Conservation (phyloP, 2,888 invertebrate genomes). For the Tetranychus truncatus region DNA sequence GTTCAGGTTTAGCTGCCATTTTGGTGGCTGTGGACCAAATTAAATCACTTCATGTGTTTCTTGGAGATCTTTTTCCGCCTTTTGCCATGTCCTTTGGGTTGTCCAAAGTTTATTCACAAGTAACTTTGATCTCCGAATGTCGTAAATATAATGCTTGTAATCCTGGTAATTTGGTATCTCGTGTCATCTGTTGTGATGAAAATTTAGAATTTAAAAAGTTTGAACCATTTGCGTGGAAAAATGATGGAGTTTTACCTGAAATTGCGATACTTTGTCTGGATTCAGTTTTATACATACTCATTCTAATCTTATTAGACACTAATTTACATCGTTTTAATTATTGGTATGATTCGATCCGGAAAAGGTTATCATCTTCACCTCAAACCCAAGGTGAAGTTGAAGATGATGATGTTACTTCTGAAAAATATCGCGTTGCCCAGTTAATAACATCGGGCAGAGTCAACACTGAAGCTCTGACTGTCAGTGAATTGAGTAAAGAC, state of each 20-base stretch:
- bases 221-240: background rate
- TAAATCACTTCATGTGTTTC: background rate
- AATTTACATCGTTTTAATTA: background rate
- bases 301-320: background rate
- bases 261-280: background rate
- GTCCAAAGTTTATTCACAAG: background rate
- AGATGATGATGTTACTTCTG: slow-evolving; percentile 7
- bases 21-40: background rate
- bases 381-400: background rate
- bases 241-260: background rate
- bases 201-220: background rate
- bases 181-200: background rate
- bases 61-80: background rate
- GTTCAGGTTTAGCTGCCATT: background rate
- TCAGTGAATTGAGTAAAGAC: background rate
- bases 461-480: background rate
- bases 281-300: background rate
- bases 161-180: background rate
- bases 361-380: background rate
- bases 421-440: background rate
- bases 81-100: background rate
- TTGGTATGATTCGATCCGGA: background rate
- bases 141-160: background rate
- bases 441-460: background rate
- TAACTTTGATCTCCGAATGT: background rate